Conservation (phyloP, 1,140 invertebrate species). For the Anastatus disparis region DNA sequence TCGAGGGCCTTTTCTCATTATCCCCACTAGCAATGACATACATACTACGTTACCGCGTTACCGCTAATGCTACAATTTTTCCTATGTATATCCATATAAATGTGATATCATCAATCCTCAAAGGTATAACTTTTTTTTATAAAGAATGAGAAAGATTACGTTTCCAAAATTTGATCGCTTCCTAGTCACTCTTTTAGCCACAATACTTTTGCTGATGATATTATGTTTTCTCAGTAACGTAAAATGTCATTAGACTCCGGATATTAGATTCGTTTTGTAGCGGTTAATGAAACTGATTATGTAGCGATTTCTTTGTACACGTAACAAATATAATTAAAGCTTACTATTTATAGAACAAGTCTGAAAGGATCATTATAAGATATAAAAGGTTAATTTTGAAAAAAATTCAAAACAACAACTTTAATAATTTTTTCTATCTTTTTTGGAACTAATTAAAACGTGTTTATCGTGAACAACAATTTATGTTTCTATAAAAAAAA, state of each 20-base stretch:
- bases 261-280: neutral
- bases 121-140: no score
- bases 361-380: no score
- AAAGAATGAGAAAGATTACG: neutral
- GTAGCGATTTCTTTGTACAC: neutral
- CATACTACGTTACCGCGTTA: no score
- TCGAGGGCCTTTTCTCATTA: conserved; percentile 25
- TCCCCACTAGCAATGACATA: neutral
- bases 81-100: neutral
- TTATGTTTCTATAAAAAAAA: no score
- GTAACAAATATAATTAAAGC: neutral
- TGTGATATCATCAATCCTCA: neutral
- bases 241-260: conserved; percentile 1
- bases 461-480: no score
- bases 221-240: neutral
- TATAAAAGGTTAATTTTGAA: no score
- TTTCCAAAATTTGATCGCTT: neutral
- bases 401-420: no score
- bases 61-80: neutral
- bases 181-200: neutral
- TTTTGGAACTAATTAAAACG: no score
- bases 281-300: conserved; percentile 21
- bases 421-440: no score
- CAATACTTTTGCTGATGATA: neutral
- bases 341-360: no score